phyloP scores from a whole-genome alignment of 2,797 vertebrate genomes.

The Typhlichthys eigenmanni region DNA sequence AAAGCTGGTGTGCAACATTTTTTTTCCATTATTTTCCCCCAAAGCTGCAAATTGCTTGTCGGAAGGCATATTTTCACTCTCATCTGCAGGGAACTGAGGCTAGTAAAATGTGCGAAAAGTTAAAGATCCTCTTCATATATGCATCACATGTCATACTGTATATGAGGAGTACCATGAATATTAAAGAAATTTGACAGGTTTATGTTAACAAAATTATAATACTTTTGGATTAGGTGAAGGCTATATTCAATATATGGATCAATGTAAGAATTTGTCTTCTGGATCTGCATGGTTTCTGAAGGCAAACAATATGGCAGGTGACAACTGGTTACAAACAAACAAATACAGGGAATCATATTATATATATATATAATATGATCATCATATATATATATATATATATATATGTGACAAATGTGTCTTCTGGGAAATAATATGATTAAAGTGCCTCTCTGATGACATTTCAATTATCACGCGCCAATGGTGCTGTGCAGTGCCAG shows the following conservation, averaged over 20 bases:
- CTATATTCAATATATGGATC: too few relatives aligned
- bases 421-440: slow-evolving; percentile 31
- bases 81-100: slow-evolving; percentile 5
- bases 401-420: slow-evolving; percentile 20
- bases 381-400: not conserved
- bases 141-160: not conserved
- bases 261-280: too few relatives aligned
- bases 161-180: not conserved
- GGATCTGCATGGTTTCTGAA: slow-evolving; percentile 49
- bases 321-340: slow-evolving; percentile 25
- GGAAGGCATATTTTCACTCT: slow-evolving; percentile 28
- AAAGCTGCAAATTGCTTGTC: slow-evolving; percentile 33
- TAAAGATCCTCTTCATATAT: not conserved
- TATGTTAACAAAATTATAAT: slow-evolving; percentile 4
- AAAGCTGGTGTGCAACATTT: slow-evolving; percentile 6
- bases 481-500: slow-evolving; percentile 16
- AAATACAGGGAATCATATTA: slow-evolving; percentile 14
- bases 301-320: slow-evolving; percentile 45
- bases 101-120: not conserved
- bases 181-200: not conserved
- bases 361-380: slow-evolving; percentile 1
- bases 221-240: slow-evolving; percentile 6
- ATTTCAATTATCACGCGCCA: slow-evolving; percentile 46
- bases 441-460: slow-evolving; percentile 38
- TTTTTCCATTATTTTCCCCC: not conserved